phyloP scores from a whole-genome alignment of 2,888 invertebrate species.

The Polylopha cassiicola region DNA sequence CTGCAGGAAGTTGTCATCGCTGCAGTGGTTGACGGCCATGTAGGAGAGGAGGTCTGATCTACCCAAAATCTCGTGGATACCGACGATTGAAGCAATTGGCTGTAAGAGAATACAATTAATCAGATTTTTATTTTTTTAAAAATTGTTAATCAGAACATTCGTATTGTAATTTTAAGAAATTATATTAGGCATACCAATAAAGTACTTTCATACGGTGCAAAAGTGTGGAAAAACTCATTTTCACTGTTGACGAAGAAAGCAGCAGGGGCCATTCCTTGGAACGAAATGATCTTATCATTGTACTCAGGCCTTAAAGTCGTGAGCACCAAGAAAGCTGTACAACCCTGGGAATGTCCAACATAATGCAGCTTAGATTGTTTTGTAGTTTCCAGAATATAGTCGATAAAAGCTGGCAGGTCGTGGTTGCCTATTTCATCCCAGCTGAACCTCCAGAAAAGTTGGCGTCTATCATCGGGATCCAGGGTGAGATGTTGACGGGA shows the following conservation, averaged over 20 bases:
- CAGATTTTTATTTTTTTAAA: no score
- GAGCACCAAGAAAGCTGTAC: constrained; percentile 51
- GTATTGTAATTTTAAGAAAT: not conserved
- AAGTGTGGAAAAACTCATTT: constrained; percentile 27
- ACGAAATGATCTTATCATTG: constrained; percentile 47
- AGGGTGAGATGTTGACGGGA: constrained; percentile 76
- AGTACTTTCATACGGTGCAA: constrained; percentile 40
- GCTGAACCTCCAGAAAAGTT: constrained; percentile 54
- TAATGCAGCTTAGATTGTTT: constrained; percentile 49
- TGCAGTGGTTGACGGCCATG: constrained; percentile 28
- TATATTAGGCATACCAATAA: constrained; percentile 29
- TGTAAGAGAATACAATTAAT: constrained; percentile 23
- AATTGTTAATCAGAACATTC: not conserved
- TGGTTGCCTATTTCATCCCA: constrained; percentile 57
- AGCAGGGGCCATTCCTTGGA: constrained; percentile 61
- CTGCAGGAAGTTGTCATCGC: constrained; percentile 21
- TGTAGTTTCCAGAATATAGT: constrained; percentile 46
- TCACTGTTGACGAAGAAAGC: constrained; percentile 44
- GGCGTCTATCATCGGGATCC: constrained; percentile 39
- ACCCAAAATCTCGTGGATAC: constrained; percentile 40
- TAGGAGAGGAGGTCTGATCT: constrained; percentile 28
- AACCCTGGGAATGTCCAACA: constrained; percentile 66
- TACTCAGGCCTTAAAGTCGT: constrained; percentile 49
- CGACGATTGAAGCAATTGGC: constrained; percentile 34
- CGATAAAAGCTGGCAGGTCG: constrained; percentile 59